Evolutionary conservation across 2,797 vertebrate genomes (phyloP).

Genomic region (Bufotes viridis): DNA sequence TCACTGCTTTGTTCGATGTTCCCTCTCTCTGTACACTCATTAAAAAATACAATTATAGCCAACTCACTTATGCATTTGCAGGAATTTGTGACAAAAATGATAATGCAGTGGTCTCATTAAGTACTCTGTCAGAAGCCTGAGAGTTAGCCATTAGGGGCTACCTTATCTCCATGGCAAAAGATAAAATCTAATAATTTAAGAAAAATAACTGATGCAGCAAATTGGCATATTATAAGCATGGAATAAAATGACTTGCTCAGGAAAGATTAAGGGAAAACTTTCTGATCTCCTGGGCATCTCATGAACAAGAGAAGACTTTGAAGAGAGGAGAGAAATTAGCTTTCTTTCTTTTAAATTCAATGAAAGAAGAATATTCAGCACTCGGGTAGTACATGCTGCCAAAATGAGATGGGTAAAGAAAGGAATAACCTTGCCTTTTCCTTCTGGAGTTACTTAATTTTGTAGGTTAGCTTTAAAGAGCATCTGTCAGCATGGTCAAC

Average conservation of each 20-base stretch:
- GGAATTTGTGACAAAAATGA: conserved; percentile 63
- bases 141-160: conserved; percentile 61
- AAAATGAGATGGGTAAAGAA: conserved; percentile 38
- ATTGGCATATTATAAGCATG: conserved; percentile 62
- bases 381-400: not conserved
- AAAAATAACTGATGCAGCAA: conserved; percentile 63
- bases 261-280: conserved; percentile 62
- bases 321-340: conserved; percentile 49
- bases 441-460: conserved; percentile 25
- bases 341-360: conserved; percentile 38
- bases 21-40: conserved; percentile 49
- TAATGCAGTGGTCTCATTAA: conserved; percentile 62
- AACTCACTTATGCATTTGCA: conserved; percentile 59
- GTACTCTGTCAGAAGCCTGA: conserved; percentile 60
- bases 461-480: not conserved
- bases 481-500: too few species aligned
- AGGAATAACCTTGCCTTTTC: conserved; percentile 3
- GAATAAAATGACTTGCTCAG: conserved; percentile 61
- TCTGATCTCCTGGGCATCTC: conserved; percentile 59
- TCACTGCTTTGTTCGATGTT: conserved; percentile 13
- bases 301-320: conserved; percentile 57
- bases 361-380: conserved; percentile 36
- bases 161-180: conserved; percentile 61
- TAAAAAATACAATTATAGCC: conserved; percentile 61
- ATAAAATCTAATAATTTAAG: conserved; percentile 64